A percentile compares a stretch with the other conserved stretches of the same genome.
These are phyloP conservation scores for Hozukius guyotensis DNA, from an alignment of 2,797 vertebrate genomes.

Conservation along the genomic window DNA sequence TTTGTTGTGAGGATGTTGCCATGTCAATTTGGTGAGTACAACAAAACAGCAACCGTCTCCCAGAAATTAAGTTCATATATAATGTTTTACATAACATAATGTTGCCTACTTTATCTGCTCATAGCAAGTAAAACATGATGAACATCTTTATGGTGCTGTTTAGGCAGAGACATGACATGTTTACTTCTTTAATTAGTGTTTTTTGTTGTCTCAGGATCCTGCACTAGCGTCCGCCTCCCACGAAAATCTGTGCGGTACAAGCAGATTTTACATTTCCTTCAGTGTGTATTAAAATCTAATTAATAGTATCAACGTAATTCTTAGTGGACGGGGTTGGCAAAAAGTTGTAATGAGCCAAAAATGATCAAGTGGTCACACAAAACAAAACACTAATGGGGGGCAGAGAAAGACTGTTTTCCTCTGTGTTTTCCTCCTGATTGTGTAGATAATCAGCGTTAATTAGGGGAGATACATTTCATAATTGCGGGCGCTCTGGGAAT, in stretches of 20 bases:
- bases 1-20: not conserved
- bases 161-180: not conserved
- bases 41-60: not conserved
- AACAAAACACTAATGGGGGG: not conserved
- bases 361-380: not conserved
- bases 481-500: constrained; percentile 19
- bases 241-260: not conserved
- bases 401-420: constrained; percentile 1
- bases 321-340: not conserved
- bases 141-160: not conserved
- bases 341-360: not conserved
- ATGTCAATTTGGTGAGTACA: not conserved
- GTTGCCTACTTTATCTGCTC: not conserved
- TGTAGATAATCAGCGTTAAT: constrained; percentile 48
- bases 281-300: not conserved
- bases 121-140: not conserved
- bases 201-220: not conserved
- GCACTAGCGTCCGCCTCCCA: not conserved
- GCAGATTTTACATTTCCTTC: not conserved
- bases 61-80: not conserved
- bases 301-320: not conserved
- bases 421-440: constrained; percentile 12
- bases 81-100: too few relatives aligned
- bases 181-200: not conserved
- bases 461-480: constrained; percentile 21